Evolutionary conservation across 2,888 invertebrate species (phyloP), one percentile per base, ranked within the genome.

Genomic region (Ernsta delagoae): DNA sequence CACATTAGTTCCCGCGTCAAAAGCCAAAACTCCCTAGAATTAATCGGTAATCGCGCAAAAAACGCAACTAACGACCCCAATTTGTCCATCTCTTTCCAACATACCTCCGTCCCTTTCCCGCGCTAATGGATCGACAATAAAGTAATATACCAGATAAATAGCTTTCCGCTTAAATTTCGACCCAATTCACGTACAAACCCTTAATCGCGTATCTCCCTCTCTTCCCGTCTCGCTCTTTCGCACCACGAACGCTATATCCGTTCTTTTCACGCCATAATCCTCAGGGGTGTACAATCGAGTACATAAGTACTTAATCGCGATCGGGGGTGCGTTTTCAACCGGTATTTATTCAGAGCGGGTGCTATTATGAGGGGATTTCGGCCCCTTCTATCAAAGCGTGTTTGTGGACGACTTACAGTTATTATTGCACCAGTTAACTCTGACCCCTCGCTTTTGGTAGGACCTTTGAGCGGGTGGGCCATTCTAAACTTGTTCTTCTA

Each of bases 301-400:
- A 92, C 84, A 92, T 93, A 93, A 92, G 92, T 86, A 85, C 91
- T 92, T 93, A 92, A 93, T 92, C 92, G 92, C 83, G 88, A 92
- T 92, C 90, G 78, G 86, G 87, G 89, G 85, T 79, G 78, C 16
- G 85, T 83, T 83, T 81, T 79, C 84, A 85, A 86, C 87, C 86
- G 79, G 79, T 92, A 91, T 92, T 92, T 92, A 92, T 91, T 90
- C 86, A 87, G 89, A 83, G 78, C 83, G 83, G 84, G 84, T 83
- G 80, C 73, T 77, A 77, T 79, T 85, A 80, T 78, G 78, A 80
- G 78, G 73, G 76, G 77, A 76, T 78, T 81, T 79, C 70, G 72
- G 78, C 79, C 86, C 88, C 87, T 83, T 83, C 83, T 83, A 88
- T 90, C 86, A 89, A 83, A 87, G 77, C 80, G 79, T 91, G 90